Evolutionary conservation across 2,888 invertebrate species (phyloP).

Genomic region (Drosophila buzzatii): DNA sequence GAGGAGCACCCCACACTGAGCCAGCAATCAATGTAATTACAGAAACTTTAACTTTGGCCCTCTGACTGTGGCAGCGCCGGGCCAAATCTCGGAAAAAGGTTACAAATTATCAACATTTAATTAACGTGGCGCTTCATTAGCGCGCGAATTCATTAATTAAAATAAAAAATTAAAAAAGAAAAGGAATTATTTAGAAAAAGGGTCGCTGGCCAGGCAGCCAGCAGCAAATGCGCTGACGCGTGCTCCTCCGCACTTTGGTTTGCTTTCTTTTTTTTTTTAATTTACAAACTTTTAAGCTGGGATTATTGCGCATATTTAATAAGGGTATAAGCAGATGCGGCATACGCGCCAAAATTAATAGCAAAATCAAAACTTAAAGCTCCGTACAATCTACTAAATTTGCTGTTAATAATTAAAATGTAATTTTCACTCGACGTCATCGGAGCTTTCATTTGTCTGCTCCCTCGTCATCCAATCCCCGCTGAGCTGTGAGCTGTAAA

Average conservation of each 20-base stretch:
- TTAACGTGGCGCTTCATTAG: constrained; percentile 74
- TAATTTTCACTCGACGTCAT: constrained; percentile 74
- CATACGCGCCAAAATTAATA: constrained; percentile 44
- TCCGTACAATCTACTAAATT: constrained; percentile 74
- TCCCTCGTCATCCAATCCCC: constrained; percentile 27
- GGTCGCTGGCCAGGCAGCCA: constrained; percentile 25
- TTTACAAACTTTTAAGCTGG: constrained; percentile 77
- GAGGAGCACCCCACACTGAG: constrained; percentile 8
- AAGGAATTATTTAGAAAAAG: constrained; percentile 46
- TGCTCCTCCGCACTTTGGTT: constrained; percentile 27
- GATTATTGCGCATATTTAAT: constrained; percentile 79
- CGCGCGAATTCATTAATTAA: constrained; percentile 69
- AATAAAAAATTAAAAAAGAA: constrained; percentile 18
- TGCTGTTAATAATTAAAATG: constrained; percentile 78
- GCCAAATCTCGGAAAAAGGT: constrained; percentile 38
- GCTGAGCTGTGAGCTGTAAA: constrained; percentile 44
- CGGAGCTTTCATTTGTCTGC: constrained; percentile 20
- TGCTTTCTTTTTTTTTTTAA: constrained; percentile 54
- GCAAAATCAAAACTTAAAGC: constrained; percentile 55
- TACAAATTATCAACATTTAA: constrained; percentile 77
- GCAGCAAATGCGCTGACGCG: constrained; percentile 26
- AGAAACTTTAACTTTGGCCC: constrained; percentile 16
- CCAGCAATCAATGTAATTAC: constrained; percentile 19
- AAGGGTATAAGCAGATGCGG: constrained; percentile 56
- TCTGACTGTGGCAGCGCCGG: constrained; percentile 18